phyloP scores from a whole-genome alignment of 2,888 invertebrate species.

The Amiota minor region DNA sequence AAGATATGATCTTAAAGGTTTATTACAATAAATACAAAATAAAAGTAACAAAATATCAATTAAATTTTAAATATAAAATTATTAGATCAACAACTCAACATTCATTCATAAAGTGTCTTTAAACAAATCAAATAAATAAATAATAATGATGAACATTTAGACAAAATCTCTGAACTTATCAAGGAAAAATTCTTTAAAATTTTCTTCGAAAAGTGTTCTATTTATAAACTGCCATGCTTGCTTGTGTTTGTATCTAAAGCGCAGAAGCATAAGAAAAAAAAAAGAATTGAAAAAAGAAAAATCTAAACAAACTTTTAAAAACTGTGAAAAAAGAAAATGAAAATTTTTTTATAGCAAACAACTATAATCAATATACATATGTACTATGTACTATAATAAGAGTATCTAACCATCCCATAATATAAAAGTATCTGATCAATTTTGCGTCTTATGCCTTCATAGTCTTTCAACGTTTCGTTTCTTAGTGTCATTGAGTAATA shows the following conservation, averaged over 20 bases:
- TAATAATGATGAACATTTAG: conserved; percentile 1
- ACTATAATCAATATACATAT: neutral
- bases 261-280: neutral
- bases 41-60: neutral
- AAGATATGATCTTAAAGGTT: conserved; percentile 29
- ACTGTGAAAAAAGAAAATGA: neutral
- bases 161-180: neutral
- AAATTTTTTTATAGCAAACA: neutral
- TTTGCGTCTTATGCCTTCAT: no score
- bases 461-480: no score
- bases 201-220: conserved; percentile 7
- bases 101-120: no score
- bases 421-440: no score
- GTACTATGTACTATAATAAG: no score
- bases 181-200: neutral
- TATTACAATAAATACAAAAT: conserved; percentile 9
- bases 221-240: conserved; percentile 8
- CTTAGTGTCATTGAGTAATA: conserved; percentile 37
- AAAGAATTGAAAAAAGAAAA: neutral
- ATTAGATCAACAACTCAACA: neutral
- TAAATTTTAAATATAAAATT: conserved; percentile 10
- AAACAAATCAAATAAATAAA: conserved; percentile 15
- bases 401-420: no score
- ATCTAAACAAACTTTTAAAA: neutral
- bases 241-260: neutral